Percentiles rank a stretch among this genome's conserved stretches.
These are phyloP conservation scores for Drosophila maculinotata DNA, from an alignment of 2,888 invertebrate genomes.

Conservation along the genomic window DNA sequence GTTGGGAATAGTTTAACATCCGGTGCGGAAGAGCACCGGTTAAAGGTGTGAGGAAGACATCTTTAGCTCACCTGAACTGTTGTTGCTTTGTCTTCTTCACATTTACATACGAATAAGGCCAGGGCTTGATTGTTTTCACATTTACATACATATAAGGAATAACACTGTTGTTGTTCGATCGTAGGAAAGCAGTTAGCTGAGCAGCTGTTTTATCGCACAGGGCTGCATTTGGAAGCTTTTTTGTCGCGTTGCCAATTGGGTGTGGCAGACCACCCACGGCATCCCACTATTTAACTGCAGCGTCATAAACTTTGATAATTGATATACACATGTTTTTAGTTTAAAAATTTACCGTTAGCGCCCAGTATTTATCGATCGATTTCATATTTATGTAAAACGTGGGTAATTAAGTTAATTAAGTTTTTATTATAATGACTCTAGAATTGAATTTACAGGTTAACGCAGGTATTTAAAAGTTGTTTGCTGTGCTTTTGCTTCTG, in stretches of 20 bases:
- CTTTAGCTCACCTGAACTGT: background rate
- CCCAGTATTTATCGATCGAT: background rate
- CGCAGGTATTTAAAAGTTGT: slow-evolving; percentile 62
- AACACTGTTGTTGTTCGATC: background rate
- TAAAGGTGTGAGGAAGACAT: background rate
- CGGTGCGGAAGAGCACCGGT: slow-evolving; percentile 25
- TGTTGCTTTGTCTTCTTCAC: no score
- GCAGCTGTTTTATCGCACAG: slow-evolving; percentile 44
- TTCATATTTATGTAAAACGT: slow-evolving; percentile 5
- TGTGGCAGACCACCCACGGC: slow-evolving; percentile 31
- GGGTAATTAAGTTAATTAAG: slow-evolving; percentile 25
- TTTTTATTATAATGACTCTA: slow-evolving; percentile 59
- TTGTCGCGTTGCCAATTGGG: slow-evolving; percentile 22
- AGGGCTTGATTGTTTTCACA: background rate
- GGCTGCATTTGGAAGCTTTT: slow-evolving; percentile 33
- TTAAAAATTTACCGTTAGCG: slow-evolving; percentile 33
- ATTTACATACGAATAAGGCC: background rate
- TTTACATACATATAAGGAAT: background rate
- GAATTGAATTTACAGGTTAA: slow-evolving; percentile 62
- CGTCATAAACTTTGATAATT: slow-evolving; percentile 9
- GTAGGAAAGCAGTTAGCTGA: background rate
- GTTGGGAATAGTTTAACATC: slow-evolving; percentile 3
- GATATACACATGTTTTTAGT: slow-evolving; percentile 5
- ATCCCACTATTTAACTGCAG: slow-evolving; percentile 14
- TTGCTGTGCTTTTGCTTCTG: slow-evolving; percentile 48